Base-by-base conservation (phyloP, 1,140 invertebrate genomes). In the Drosophila ogumai region DNA sequence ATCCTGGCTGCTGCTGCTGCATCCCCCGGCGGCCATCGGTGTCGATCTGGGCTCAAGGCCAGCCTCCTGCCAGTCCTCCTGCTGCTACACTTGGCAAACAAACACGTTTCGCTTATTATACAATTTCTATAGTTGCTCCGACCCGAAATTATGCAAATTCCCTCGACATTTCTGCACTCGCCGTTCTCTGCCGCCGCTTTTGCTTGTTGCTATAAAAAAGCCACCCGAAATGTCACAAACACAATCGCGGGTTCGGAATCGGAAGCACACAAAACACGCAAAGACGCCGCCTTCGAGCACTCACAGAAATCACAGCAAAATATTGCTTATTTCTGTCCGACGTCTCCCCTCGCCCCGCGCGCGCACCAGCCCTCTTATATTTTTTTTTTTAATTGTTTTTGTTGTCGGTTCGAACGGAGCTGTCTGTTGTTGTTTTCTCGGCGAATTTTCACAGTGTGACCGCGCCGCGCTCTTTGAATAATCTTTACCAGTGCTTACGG, bases 341-440 rank as follows among this genome's bases (percentile, higher is more conserved):
- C 28, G 12, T 22, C 32, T 15, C 50, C 13, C 4, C 12, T 55
- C 34, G 34, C 9, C 38, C 55, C 55, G 54, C 55, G 34, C 49
- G 40, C 61, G 19, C 61, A 13, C 6, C n/a, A 31, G 2, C 31
- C 4, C 56, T 10, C 31, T 49, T 17, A 6, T 17, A 6, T 28
- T 9, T 19, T 15, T 28, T 7, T 2, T 2, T 19, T 36, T 63
- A 55, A 41, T 34, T 63, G 49, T 68, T 56, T 67, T 68, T 66
- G 79, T 47, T 55, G 32, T 25, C 63, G 38, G 31, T 65, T 34
- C 28, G 38, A 65, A 52, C 68, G 74, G 66, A 61, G 41, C 38
- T 43, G 12, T 46, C 41, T 71, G 54, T 76, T 81, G 78, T 79
- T 84, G 81, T 84, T 72, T 61, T 75, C 72, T 54, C 81, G 60